phyloP scores from a whole-genome alignment of 2,113 vertebrate species.

The Cromileptes altivelis region DNA sequence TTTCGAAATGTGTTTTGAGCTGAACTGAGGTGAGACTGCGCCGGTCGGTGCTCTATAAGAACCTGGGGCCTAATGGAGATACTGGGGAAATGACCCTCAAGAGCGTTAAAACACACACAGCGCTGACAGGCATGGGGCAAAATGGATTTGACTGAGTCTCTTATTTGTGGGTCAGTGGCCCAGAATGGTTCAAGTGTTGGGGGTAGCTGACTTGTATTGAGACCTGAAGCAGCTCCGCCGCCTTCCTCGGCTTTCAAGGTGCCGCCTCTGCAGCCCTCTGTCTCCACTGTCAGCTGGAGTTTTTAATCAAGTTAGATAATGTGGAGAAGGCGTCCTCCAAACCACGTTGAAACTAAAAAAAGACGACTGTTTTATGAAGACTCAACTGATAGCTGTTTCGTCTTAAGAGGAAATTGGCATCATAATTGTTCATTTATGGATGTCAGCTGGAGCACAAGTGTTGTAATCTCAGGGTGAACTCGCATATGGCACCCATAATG shows the following conservation, averaged over 20 bases:
- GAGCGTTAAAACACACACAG: conserved; percentile 67
- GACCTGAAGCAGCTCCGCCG: conserved; percentile 54
- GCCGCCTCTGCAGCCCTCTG: conserved; percentile 74
- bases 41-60: conserved; percentile 66
- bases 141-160: conserved; percentile 83
- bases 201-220: conserved; percentile 75
- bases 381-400: neutral
- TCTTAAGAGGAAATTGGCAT: conserved; percentile 31
- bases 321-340: conserved; percentile 39
- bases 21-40: conserved; percentile 33
- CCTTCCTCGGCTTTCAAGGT: conserved; percentile 79
- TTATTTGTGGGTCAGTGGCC: conserved; percentile 87
- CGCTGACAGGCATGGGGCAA: conserved; percentile 69
- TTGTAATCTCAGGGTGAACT: conserved; percentile 59
- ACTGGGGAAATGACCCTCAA: conserved; percentile 53
- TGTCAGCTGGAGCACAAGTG: conserved; percentile 52
- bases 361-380: conserved; percentile 15
- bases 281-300: conserved; percentile 85
- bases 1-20: neutral
- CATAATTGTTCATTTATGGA: conserved; percentile 61
- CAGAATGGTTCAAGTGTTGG: conserved; percentile 76
- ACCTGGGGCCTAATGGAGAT: conserved; percentile 47
- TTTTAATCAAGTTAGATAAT: conserved; percentile 83
- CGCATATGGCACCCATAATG: conserved; percentile 47
- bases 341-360: neutral